Evolutionary conservation across 2,888 invertebrate species (phyloP), one percentile per base, ranked within the genome.

Genomic region (Ryuthela nishihirai): DNA sequence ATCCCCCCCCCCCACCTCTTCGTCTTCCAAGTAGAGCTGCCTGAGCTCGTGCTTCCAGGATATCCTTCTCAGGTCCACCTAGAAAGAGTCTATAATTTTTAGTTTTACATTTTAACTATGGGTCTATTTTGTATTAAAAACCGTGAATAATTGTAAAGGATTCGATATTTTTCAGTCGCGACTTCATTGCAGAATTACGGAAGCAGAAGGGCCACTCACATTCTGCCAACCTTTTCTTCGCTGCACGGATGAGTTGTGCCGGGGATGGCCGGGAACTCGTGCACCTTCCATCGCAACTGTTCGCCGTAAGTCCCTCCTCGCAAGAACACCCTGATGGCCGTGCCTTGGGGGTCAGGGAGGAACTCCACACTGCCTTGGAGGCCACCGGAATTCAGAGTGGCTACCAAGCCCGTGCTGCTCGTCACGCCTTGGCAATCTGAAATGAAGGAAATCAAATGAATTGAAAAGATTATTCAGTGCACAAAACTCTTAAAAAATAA

Each of bases 201-300:
- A 34, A 34, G 17, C 17, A 9, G n/a, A n/a, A n/a, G n/a, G n/a
- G n/a, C n/a, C 18, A 47, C 63, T 50, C 39, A 63, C 63, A 44
- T 44, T 52, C 60, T 45, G 36, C 63, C 63, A 23, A 63, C 43
- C 29, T 63, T 59, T 41, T 63, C 63, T 21, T 60, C 59, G 23
- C 54, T 60, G 21, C 63, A 63, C 12, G 63, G 63, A 23, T 55
- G 20, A 1, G 50, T 38, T 20, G 55, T 55, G 34, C 53, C 63
- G 21, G 48, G 41, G 3, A 52, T 36, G 1, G 63, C 52, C 6
- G 63, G 63, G 38, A 63, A 60, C 41, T 63, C 63, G 25, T 63
- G 63, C 35, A 63, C 60, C 25, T 60, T 63, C 63, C 63, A 63
- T 23, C 59, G 47, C 21, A 63, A 63, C 29, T 63, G 49, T 17